Evolutionary conservation across 2,888 invertebrate genomes (phyloP), one percentile per base, ranked within the genome.

Genomic region (Autographa pulchrina): DNA sequence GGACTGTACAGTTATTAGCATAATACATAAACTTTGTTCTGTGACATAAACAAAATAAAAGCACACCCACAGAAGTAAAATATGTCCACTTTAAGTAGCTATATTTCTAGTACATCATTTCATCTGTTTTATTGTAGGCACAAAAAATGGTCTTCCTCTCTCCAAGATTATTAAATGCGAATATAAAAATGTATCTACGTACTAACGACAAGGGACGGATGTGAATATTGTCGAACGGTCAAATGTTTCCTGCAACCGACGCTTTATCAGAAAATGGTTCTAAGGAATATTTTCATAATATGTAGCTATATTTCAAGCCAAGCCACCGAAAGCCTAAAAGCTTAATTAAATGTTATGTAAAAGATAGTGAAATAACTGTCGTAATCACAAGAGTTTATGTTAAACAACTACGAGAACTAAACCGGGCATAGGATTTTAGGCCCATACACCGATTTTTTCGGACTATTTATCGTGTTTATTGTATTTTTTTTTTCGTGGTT

Each of bases 131-230:
- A 43, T 35, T 35, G 6, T 35, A 43, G 43, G 43, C 16, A 25
- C 13, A 13, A 25, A 56, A 54, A 56, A 56, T 13, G 25, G 54
- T 13, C 25, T 8, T 6, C 54, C 11, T 54, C 9, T n/a, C 54
- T 56, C 25, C 20, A 20, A 25, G 54, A 13, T 56, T 56, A 56
- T 56, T 56, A 56, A 56, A 56, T 11, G 25, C 5, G 20, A 20
- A 56, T 20, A 56, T 20, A 56, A 20, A 56, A 56, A 20, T 56
- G 18, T 20, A 56, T 56, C 54, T 56, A 56, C 54, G 25, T 56
- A 20, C 54, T 56, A 56, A 56, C 54, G 54, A 56, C 54, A 56
- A 56, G 25, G 54, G 54, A 25, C 54, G 54, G 54, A 56, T 56
- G 54, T 13, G 20, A 56, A 56, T 56, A 56, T 56, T 56, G 54